These are phyloP conservation scores for Spisula subtruncata DNA, from an alignment of 2,888 invertebrate species.

Conservation along the genomic window DNA sequence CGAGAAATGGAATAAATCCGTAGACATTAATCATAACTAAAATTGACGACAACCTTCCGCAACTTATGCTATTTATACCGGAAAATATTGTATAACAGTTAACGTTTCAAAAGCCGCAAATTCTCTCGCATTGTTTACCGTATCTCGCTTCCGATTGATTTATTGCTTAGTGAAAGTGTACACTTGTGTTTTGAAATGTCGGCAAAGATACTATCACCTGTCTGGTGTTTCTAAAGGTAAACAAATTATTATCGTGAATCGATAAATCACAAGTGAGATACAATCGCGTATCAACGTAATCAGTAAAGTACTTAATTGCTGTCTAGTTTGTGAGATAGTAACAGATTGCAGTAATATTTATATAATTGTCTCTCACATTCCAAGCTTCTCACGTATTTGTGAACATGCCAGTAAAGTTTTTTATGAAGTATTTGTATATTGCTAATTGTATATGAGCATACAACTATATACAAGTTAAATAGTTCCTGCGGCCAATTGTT, in stretches of 20 bases:
- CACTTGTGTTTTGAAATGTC: slow-evolving; percentile 20
- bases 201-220: neutral
- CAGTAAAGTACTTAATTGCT: neutral
- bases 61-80: no score
- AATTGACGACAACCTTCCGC: no score
- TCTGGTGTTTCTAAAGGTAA: slow-evolving; percentile 8
- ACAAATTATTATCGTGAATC: neutral
- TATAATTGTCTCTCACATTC: neutral
- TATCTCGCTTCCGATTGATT: neutral
- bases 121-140: neutral
- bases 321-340: neutral
- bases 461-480: no score
- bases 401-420: no score
- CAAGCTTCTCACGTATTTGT: no score
- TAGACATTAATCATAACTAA: no score
- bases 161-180: neutral
- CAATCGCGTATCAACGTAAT: neutral
- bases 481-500: no score
- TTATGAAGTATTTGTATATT: no score
- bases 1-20: no score
- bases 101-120: neutral
- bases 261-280: neutral
- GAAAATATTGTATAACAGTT: no score
- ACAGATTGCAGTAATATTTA: neutral
- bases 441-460: no score